Conservation (phyloP, 2,888 invertebrate species). For the Ormyrus labotus region DNA sequence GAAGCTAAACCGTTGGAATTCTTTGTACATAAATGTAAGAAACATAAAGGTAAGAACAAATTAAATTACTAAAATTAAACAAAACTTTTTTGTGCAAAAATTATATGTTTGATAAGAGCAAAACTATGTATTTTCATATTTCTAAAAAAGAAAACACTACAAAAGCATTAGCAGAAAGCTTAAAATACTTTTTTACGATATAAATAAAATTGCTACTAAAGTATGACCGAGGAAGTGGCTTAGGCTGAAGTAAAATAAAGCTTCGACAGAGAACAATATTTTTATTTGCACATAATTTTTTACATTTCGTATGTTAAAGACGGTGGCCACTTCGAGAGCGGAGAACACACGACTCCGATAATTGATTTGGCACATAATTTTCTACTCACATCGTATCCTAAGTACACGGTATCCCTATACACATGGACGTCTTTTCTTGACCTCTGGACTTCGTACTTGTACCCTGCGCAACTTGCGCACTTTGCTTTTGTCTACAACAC, state of each 20-base stretch:
- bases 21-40: too few relatives aligned
- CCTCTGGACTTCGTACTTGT: slow-evolving; percentile 7
- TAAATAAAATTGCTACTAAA: too few relatives aligned
- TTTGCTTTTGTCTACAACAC: background rate
- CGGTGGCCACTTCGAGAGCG: slow-evolving; percentile 5
- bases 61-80: too few relatives aligned
- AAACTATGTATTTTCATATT: too few relatives aligned
- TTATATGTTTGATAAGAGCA: too few relatives aligned
- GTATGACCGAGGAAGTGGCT: too few relatives aligned
- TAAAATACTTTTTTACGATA: too few relatives aligned
- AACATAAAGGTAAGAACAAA: too few relatives aligned
- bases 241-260: too few relatives aligned
- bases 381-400: slow-evolving; percentile 43
- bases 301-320: slow-evolving; percentile 40
- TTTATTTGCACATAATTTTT: slow-evolving; percentile 54
- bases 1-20: too few relatives aligned
- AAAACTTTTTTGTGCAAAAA: too few relatives aligned
- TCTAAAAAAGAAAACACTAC: background rate
- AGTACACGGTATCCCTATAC: slow-evolving; percentile 25
- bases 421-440: slow-evolving; percentile 36
- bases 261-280: slow-evolving; percentile 49
- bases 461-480: slow-evolving; percentile 17
- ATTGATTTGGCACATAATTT: slow-evolving; percentile 39
- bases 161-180: background rate
- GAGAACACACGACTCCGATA: background rate